phyloP scores from a whole-genome alignment of 2,113 vertebrate genomes.

The Calidris pugnax region DNA sequence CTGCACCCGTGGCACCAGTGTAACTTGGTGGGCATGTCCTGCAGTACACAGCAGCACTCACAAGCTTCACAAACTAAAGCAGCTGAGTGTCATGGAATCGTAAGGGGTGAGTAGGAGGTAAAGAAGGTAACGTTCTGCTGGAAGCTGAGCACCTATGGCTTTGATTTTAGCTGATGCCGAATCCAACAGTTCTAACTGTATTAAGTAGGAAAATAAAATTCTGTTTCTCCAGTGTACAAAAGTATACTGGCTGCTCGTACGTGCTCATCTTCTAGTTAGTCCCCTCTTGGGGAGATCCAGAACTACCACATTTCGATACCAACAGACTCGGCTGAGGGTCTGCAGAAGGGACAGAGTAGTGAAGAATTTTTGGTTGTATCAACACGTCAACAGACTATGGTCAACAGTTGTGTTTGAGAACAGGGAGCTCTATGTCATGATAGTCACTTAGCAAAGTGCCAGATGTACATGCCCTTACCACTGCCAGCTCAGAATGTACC shows the following conservation, averaged over 20 bases:
- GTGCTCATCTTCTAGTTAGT: constrained; percentile 31
- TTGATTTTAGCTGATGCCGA: constrained; percentile 34
- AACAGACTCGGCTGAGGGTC: background rate
- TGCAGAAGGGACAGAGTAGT: constrained; percentile 20
- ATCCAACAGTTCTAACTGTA: constrained; percentile 17
- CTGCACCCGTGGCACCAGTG: background rate
- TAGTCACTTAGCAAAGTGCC: constrained; percentile 56
- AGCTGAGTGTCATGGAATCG: background rate
- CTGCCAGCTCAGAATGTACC: background rate
- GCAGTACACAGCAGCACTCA: background rate
- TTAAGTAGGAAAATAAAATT: constrained; percentile 34
- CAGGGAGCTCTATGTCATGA: background rate
- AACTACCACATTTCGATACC: constrained; percentile 10
- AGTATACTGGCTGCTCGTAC: background rate
- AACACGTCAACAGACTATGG: background rate
- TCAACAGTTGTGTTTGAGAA: constrained; percentile 18
- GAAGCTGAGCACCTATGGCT: constrained; percentile 51
- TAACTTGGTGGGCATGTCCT: background rate
- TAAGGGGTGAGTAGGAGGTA: background rate
- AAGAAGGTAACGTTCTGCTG: constrained; percentile 8
- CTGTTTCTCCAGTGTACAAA: constrained; percentile 24
- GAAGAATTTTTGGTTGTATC: constrained; percentile 37
- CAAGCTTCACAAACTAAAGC: background rate
- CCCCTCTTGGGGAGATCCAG: constrained; percentile 5
- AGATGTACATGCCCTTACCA: constrained; percentile 27